Evolutionary conservation across 2,888 invertebrate genomes (phyloP).

Genomic region (Oligia latruncula): DNA sequence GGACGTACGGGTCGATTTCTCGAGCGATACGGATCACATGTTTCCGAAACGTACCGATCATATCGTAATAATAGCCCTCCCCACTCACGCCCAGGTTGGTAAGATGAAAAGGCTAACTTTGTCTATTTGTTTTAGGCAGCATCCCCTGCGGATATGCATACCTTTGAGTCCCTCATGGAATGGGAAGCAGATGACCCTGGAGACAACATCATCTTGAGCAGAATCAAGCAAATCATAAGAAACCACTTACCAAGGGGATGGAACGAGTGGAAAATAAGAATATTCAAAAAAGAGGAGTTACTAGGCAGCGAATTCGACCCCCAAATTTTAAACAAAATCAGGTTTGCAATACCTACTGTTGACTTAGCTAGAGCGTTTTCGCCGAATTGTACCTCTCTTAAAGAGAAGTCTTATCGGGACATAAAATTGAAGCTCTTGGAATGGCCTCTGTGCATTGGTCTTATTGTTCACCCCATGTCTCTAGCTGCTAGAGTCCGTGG

Average conservation of each 20-base stretch:
- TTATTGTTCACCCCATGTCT: conserved; percentile 18
- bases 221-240: background rate
- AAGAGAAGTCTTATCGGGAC: conserved; percentile 9
- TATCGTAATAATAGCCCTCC: conserved; percentile 4
- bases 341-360: conserved; percentile 9
- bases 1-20: too few relatives aligned
- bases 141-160: background rate
- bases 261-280: conserved; percentile 5
- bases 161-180: conserved; percentile 2
- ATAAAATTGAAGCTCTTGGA: conserved; percentile 17
- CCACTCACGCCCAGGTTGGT: background rate
- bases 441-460: conserved; percentile 8
- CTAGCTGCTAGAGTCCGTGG: conserved; percentile 6
- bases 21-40: background rate
- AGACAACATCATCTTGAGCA: conserved; percentile 4
- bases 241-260: conserved; percentile 16
- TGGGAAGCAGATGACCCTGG: background rate
- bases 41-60: background rate
- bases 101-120: conserved; percentile 11
- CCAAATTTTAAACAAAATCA: conserved; percentile 18
- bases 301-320: conserved; percentile 1
- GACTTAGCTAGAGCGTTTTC: conserved; percentile 12
- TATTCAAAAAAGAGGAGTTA: conserved; percentile 1
- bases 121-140: conserved; percentile 13
- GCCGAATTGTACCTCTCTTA: background rate